A percentile compares a stretch with the other conserved stretches of the same genome.
Conservation (phyloP, 2,888 invertebrate species). For the Saturnia pavonia region DNA sequence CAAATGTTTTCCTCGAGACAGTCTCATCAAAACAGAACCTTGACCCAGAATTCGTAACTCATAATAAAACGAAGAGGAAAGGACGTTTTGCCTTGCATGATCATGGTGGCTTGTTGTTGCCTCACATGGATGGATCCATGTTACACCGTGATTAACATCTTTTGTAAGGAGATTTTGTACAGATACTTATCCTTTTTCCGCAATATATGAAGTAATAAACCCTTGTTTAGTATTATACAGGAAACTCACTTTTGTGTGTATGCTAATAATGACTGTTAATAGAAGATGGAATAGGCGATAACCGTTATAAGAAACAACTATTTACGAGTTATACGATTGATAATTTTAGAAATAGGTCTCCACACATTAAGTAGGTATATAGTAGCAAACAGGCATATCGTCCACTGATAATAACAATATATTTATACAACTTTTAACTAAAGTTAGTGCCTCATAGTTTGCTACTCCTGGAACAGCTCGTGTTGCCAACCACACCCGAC, state of each 20-base stretch:
- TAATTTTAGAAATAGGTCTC: no score
- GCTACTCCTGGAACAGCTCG: not conserved
- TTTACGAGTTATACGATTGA: no score
- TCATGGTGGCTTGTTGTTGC: constrained; percentile 10
- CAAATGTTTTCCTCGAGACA: constrained; percentile 54
- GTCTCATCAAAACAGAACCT: constrained; percentile 68
- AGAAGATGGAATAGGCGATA: no score
- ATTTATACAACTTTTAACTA: not conserved
- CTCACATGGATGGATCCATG: constrained; percentile 4
- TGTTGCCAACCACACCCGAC: not conserved
- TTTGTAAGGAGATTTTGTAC: not conserved
- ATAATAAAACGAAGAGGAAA: constrained; percentile 56
- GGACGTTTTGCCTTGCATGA: constrained; percentile 35
- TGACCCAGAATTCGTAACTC: constrained; percentile 62
- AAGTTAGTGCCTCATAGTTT: not conserved
- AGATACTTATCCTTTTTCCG: not conserved
- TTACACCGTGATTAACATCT: not conserved
- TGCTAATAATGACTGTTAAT: no score
- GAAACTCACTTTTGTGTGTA: no score
- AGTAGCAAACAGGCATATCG: no score
- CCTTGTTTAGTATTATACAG: no score
- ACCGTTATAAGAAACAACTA: no score
- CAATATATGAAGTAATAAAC: no score
- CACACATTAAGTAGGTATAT: no score
- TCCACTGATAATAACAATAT: no score